These are phyloP conservation scores for Semicossyphus pulcher DNA, from an alignment of 2,113 vertebrate genomes.

Conservation along the genomic window DNA sequence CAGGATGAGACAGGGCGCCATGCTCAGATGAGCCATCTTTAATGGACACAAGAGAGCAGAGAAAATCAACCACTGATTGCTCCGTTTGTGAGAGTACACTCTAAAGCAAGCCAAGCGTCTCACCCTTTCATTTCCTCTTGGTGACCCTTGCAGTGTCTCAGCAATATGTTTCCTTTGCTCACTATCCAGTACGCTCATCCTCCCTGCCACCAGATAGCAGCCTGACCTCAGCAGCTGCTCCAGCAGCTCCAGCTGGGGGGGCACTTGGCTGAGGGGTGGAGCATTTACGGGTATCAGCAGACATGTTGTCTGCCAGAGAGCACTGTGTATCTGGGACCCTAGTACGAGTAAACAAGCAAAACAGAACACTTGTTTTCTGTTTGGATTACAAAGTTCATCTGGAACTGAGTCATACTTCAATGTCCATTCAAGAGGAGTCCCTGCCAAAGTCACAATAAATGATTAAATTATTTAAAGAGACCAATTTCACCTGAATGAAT, in stretches of 20 bases:
- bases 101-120: background rate
- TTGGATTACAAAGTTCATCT: slow-evolving; percentile 57
- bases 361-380: slow-evolving; percentile 35
- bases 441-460: slow-evolving; percentile 55
- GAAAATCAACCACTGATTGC: background rate
- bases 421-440: slow-evolving; percentile 8
- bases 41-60: background rate
- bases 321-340: slow-evolving; percentile 42
- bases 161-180: slow-evolving; percentile 63
- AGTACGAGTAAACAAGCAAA: slow-evolving; percentile 65
- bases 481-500: background rate
- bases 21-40: slow-evolving; percentile 61
- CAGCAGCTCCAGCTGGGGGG: slow-evolving; percentile 69
- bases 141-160: slow-evolving; percentile 45
- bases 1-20: slow-evolving; percentile 74
- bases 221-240: slow-evolving; percentile 66
- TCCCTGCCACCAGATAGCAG: slow-evolving; percentile 79
- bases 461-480: slow-evolving; percentile 30
- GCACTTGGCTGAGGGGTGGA: slow-evolving; percentile 44
- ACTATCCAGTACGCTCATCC: slow-evolving; percentile 63
- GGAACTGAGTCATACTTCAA: slow-evolving; percentile 49
- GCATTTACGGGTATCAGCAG: slow-evolving; percentile 72
- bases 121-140: slow-evolving; percentile 54
- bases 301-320: slow-evolving; percentile 81
- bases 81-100: background rate